Percentiles rank a stretch among this genome's conserved stretches.
These are phyloP conservation scores for Gallinago undulata DNA, from an alignment of 2,113 vertebrate species.

Conservation along the genomic window DNA sequence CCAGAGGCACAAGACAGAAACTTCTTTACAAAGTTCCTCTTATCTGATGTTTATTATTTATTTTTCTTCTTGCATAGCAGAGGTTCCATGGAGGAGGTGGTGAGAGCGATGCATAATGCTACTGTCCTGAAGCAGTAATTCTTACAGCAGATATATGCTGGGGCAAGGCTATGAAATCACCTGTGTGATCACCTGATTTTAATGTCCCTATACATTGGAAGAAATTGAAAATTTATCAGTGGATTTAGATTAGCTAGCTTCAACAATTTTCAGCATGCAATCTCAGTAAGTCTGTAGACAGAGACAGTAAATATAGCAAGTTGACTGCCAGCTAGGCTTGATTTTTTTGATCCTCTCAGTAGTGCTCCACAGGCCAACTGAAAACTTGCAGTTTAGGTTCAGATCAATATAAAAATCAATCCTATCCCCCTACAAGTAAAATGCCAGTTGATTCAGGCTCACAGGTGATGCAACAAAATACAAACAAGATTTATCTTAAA, in stretches of 20 bases:
- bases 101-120: background rate
- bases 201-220: background rate
- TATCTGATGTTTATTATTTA: background rate
- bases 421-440: background rate
- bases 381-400: background rate
- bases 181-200: background rate
- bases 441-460: background rate
- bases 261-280: background rate
- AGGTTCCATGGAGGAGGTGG: background rate
- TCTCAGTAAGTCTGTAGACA: background rate
- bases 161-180: background rate
- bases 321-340: background rate
- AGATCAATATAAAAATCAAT: background rate
- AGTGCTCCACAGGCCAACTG: background rate
- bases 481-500: background rate
- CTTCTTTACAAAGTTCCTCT: background rate
- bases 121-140: background rate
- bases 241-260: background rate
- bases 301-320: background rate
- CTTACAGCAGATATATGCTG: background rate
- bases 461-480: background rate
- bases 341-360: background rate
- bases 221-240: background rate
- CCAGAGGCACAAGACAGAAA: background rate
- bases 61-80: background rate